A percentile compares a stretch with the other conserved stretches of the same genome.
phyloP scores from a whole-genome alignment of 2,113 vertebrate genomes.

The Atrichornis clamosus region DNA sequence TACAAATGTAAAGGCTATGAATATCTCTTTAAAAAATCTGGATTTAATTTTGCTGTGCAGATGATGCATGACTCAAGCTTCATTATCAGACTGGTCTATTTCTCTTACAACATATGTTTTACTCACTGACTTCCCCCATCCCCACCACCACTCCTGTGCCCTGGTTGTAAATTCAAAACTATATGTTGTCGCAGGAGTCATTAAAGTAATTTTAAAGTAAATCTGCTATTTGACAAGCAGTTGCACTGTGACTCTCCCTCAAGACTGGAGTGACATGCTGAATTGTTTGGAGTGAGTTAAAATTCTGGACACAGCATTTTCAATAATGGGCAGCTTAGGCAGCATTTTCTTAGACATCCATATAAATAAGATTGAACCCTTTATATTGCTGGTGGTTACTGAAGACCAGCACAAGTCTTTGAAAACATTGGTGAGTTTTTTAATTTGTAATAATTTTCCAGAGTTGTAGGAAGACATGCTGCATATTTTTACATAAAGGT shows the following conservation, averaged over 20 bases:
- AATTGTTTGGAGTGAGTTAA: background rate
- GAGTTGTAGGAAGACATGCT: background rate
- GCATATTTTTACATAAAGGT: background rate
- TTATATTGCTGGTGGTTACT: background rate
- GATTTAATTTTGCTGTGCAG: background rate
- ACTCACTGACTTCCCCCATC: too few species aligned
- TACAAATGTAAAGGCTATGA: background rate
- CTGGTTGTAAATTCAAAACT: background rate
- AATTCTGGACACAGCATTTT: slow-evolving; percentile 3
- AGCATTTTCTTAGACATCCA: background rate
- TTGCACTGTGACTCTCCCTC: background rate
- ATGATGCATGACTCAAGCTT: background rate
- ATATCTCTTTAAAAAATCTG: background rate
- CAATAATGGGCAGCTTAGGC: background rate
- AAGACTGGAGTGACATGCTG: background rate
- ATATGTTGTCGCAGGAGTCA: background rate
- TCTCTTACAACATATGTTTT: background rate
- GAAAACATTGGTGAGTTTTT: background rate
- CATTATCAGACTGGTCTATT: background rate
- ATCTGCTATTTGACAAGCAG: slow-evolving; percentile 20
- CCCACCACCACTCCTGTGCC: background rate
- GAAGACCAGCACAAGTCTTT: background rate
- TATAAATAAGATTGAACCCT: background rate
- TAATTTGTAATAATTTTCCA: background rate
- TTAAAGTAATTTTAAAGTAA: slow-evolving; percentile 32